Evolutionary conservation across 2,797 vertebrate genomes (phyloP), one percentile per base, ranked within the genome.

Genomic region (Pogoniulus pusillus): DNA sequence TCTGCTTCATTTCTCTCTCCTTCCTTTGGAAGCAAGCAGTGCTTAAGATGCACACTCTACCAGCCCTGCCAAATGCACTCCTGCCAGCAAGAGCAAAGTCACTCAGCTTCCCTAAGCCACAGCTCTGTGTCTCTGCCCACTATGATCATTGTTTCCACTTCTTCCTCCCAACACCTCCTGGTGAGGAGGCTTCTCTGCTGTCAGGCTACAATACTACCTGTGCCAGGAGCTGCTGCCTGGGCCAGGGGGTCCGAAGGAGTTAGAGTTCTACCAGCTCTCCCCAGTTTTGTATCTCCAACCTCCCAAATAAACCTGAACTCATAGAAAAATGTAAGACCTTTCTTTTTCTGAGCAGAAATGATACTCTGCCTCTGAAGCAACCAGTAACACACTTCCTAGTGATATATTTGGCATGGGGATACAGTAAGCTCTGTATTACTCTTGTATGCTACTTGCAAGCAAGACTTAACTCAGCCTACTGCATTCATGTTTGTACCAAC

Each of bases 141-240:
- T 16, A 43, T 12, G 29, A 72, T 2, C 23, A 62, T 51, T 10
- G 4, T 39, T 18, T 73, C 55, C 2, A 1, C 37, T 85, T 59
- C 45, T 53, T 51, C 1, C 6, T 23, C 13, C 2, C 19, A 27
- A 1, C 19, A 87, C 9, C 10, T 69, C 15, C 35, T 14, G 22
- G 8, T 0, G 1, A 37, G 27, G 17, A 55, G 10, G 32, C 7
- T 29, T 30, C 37, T 47, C 30, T 34, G 57, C 54, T 55, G n/a
- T 7, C 59, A 75, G 55, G 16, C 20, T 51, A 16, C 0, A 0
- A 1, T 7, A 65, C 6, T 45, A 64, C 5, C 18, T 60, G 49
- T 1, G 2, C 18, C 3, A 1, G 19, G 24, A 85, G 16, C 27
- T 71, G 20, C 17, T 66, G 29, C 11, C 63, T 34, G 9, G 20